Conservation (phyloP, 2,113 vertebrate species). For the Puffinus mauretanicus region DNA sequence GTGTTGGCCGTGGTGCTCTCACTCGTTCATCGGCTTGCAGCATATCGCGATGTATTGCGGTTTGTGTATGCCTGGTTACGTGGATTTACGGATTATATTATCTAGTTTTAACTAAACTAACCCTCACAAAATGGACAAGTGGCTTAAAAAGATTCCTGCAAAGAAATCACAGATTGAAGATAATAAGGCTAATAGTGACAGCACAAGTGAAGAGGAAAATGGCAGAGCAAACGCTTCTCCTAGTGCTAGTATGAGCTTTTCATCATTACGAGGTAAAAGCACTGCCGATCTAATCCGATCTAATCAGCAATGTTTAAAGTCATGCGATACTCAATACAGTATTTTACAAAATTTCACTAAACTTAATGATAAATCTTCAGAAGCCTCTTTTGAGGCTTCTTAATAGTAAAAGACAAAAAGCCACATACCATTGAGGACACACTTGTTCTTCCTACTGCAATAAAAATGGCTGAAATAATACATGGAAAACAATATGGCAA, state of each 20-base stretch:
- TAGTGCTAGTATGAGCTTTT: neutral
- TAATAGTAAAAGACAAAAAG: neutral
- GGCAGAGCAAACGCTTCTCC: neutral
- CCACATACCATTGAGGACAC: neutral
- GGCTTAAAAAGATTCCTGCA: neutral
- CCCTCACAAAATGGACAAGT: neutral
- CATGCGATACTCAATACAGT: neutral
- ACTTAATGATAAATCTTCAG: neutral
- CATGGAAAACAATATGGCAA: neutral
- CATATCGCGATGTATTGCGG: neutral
- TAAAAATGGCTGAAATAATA: neutral
- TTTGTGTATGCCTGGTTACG: neutral
- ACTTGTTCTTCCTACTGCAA: neutral
- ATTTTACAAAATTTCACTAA: neutral
- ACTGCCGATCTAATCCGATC: neutral
- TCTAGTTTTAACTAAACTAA: neutral
- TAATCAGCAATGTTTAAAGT: neutral
- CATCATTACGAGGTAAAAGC: neutral
- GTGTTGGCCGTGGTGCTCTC: neutral
- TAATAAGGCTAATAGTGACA: neutral
- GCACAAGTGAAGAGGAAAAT: neutral
- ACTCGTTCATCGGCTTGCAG: fast-evolving
- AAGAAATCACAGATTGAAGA: neutral
- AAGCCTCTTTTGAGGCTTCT: neutral
- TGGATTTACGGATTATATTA: neutral